Evolutionary conservation across 2,888 invertebrate species (phyloP).

Genomic region (Dichetophora obliterata): DNA sequence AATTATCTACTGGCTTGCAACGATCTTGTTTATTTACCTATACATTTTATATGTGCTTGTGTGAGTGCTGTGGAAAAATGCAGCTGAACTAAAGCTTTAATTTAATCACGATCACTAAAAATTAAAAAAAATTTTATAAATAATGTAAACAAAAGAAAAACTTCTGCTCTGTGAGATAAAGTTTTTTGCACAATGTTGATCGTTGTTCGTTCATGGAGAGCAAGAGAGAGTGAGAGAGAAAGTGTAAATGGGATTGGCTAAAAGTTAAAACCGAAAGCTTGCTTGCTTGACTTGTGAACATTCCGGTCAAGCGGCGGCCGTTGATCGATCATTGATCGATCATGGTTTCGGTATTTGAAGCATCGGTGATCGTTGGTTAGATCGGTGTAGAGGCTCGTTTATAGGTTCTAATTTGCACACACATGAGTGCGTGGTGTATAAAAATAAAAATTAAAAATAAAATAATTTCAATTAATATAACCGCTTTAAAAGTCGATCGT

Average conservation of each 20-base stretch:
- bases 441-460: not conserved
- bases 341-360: not conserved
- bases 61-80: not conserved
- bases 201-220: not conserved
- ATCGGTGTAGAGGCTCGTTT: not conserved
- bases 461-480: not conserved
- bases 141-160: conserved; percentile 2
- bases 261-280: not conserved
- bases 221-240: too few species aligned
- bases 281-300: not conserved
- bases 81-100: not conserved
- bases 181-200: not conserved
- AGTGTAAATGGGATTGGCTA: not conserved
- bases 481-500: conserved; percentile 4
- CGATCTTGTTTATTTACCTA: too few species aligned
- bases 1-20: too few species aligned
- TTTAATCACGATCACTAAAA: not conserved
- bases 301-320: conserved; percentile 5
- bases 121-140: not conserved
- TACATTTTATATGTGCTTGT: not conserved
- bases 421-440: conserved; percentile 13
- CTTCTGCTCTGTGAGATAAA: not conserved
- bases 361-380: not conserved
- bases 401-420: conserved; percentile 25
- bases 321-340: conserved; percentile 1